Base-by-base conservation (phyloP, 1,140 invertebrate species). In the Amyelois transitella region DNA sequence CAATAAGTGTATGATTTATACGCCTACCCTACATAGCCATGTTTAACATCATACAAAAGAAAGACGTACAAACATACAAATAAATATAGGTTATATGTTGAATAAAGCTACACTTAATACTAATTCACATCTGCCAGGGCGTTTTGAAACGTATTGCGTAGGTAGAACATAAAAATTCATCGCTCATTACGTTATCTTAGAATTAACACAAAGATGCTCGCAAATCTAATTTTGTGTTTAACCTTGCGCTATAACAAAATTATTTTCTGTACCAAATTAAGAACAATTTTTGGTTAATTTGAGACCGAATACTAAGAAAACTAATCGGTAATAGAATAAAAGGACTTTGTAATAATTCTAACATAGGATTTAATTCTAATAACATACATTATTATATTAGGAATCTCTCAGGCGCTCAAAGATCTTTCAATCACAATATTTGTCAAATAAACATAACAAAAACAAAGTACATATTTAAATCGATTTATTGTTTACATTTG, bases 351-450 rank as follows among this genome's bases (percentile, higher is more conserved):
- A 28, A 28, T 28, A 28, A 28, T 1, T 28, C 25, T 28, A 28
- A 28, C 7, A 28, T 28, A 8, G 7, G 1, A 5, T n/a, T n/a
- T n/a, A n/a, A n/a, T n/a, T n/a, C n/a, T n/a, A n/a, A n/a, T n/a
- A n/a, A n/a, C n/a, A n/a, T n/a, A n/a, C n/a, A n/a, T n/a, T n/a
- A n/a, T n/a, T n/a, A n/a, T n/a, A n/a, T n/a, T n/a, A n/a, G n/a
- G n/a, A n/a, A n/a, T n/a, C n/a, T n/a, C 25, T 28, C 22, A 24
- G 7, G 3, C 55, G 45, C 21, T 43, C 43, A 43, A 58, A 58
- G 56, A 58, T 58, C 56, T 58, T 47, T 47, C 50, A 58, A 58
- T 58, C 56, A 58, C 56, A 58, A 48, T 43, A 43, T 45, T 6
- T n/a, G 47, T 52, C 22, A 51, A 45, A 45, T 45, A 45, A 45